Base-by-base conservation (phyloP, 2,113 vertebrate genomes). In the Sorex araneus region DNA sequence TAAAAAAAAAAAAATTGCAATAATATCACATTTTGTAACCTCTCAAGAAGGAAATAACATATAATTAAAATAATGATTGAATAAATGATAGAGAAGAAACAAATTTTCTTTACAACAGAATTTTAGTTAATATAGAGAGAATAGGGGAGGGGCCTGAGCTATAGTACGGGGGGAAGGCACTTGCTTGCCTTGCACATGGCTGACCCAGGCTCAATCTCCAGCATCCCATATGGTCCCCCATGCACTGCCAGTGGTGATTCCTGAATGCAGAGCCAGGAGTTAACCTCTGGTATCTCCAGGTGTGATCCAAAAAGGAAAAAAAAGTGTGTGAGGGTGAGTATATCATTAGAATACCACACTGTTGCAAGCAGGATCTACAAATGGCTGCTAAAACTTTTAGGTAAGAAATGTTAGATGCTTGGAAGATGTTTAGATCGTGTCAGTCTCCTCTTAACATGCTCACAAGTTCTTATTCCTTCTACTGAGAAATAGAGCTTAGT, bases 1-100 rank as follows among this genome's bases (percentile, higher is more conserved):
- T 67, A 79, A 89, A 66, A 69, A 47, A 87, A 40, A 88, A 40
- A 40, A 40, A 40, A 40, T 77, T 70, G 15, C 10, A 25, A 5
- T 70, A 66, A 64, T 77, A 32, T 78, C 77, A 60, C 50, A 71
- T 69, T 18, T 60, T 60, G 19, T 73, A 83, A 57, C 30, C n/a
- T 32, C 64, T 28, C 54, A 78, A 73, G 43, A 43, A 89, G 60
- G 45, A 93, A 83, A 73, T 93, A 50, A 50, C 71, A 45, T 45
- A 54, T 57, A 18, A 74, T 64, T 60, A n/a, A 86, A 93, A 63
- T 63, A 86, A 82, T 82, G 50, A 73, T 64, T 91, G 27, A 71
- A 64, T 76, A 81, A 77, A 76, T 66, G 19, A 89, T 23, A 74
- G 8, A 92, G 82, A 87, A 83, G 25, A 8, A 11, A 77, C 8